Conservation (phyloP, 2,113 vertebrate species). For the Mustela nigripes region DNA sequence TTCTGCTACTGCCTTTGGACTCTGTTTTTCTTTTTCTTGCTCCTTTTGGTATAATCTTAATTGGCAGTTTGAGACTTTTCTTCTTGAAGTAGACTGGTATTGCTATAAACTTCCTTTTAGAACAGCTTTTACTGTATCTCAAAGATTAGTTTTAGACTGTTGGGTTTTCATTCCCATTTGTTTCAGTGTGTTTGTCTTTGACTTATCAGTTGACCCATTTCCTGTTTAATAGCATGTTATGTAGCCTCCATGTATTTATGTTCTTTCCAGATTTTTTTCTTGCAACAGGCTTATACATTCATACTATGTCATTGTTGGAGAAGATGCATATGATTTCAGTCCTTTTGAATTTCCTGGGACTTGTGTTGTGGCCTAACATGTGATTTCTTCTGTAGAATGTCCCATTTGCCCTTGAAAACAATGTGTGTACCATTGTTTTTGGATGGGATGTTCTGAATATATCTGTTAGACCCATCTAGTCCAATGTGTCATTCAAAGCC, state of each 20-base stretch:
- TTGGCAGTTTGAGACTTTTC: not conserved
- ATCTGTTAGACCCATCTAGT: not conserved
- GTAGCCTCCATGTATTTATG: not conserved
- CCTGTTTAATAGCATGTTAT: not conserved
- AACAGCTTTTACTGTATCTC: not conserved
- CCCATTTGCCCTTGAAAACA: not conserved
- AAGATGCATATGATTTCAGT: not conserved
- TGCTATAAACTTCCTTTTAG: not conserved
- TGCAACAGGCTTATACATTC: not conserved
- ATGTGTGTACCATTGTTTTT: not conserved
- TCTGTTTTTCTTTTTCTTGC: not conserved
- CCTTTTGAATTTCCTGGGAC: not conserved
- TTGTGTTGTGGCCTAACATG: not conserved
- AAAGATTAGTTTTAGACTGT: not conserved
- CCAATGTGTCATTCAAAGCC: not conserved
- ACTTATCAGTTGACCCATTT: not conserved
- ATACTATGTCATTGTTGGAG: not conserved
- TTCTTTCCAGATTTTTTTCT: not conserved
- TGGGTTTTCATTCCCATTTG: not conserved
- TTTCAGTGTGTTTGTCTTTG: not conserved
- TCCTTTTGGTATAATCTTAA: not conserved
- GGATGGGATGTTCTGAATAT: not conserved
- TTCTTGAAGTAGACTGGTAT: not conserved
- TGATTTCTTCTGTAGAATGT: not conserved
- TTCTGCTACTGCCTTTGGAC: not conserved